phyloP scores from a whole-genome alignment of 2,797 vertebrate species.

The Diglossa cyanea region DNA sequence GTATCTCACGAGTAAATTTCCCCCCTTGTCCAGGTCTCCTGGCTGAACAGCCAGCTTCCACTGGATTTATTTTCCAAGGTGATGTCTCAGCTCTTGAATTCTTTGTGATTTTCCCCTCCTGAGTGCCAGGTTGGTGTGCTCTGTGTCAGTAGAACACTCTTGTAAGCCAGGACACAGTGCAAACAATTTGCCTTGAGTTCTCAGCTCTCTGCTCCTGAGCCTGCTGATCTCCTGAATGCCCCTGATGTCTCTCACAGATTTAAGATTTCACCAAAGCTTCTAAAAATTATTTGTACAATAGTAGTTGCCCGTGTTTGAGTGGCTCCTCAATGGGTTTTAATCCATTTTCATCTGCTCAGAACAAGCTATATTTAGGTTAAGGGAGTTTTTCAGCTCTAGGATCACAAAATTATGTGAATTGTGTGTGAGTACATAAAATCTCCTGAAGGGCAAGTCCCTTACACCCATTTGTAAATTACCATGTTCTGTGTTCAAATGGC shows the following conservation, averaged over 20 bases:
- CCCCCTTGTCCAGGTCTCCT: neutral
- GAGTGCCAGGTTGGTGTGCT: neutral
- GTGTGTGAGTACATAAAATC: neutral
- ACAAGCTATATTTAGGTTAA: neutral
- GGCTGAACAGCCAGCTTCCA: neutral
- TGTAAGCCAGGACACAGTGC: neutral
- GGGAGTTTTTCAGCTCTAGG: neutral
- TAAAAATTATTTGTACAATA: neutral
- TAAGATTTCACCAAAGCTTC: neutral
- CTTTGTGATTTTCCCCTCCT: neutral
- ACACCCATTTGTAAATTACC: neutral
- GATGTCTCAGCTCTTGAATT: neutral
- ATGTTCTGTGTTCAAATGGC: neutral
- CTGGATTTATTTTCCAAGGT: neutral
- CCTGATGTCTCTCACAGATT: neutral
- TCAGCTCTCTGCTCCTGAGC: neutral
- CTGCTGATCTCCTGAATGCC: neutral
- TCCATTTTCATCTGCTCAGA: neutral
- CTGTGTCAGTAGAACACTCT: neutral
- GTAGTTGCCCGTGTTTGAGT: neutral
- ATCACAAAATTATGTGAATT: neutral
- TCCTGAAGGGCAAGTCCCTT: neutral
- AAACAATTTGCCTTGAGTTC: neutral
- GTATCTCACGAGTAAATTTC: neutral
- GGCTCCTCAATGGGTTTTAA: neutral